Base-by-base conservation (phyloP, 92 coral and sea anemone species). In the Phymanthus crucifer region DNA sequence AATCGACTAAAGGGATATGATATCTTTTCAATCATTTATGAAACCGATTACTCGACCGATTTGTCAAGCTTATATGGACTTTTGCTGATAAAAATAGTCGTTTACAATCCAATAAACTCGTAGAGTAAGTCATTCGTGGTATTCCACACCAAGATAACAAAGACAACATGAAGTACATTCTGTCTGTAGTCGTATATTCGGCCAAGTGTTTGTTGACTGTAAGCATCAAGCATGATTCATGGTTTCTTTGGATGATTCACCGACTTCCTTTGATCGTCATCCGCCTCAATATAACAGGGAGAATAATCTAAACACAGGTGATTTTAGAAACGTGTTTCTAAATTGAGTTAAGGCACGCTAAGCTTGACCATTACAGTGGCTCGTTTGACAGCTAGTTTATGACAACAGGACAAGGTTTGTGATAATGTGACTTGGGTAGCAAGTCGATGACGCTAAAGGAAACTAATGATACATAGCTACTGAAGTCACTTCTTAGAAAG, bases 1-100 rank as follows among this genome's bases (percentile, higher is more conserved):
- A n/a, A n/a, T n/a, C 48, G 48, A 43, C 13, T 43, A 43, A 43
- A 43, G 1, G 1, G 48, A 43, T 17, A 43, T 43, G 17, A 43
- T 9, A 10, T 43, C 48, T 61, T 10, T 61, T 61, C 29, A 11
- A 61, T 61, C 34, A 24, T 61, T 61, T 24, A 26, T 29, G 6
- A 54, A 21, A 12, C n/a, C n/a, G n/a, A n/a, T n/a, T n/a, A n/a
- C n/a, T n/a, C n/a, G n/a, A n/a, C n/a, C 13, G 1, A 61, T n/a
- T 13, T 43, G 14, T 43, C 48, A 26, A 19, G 68, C 13, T 61
- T 24, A 61, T 18, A 27, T 24, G 68, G 33, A 27, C 3, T 61
- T 27, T 61, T 61, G 68, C 29, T 61, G 27, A 27, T 12, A n/a
- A 33, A 61, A 61, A 61, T 29, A 61, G 68, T 61, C 68, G 68